Base-by-base conservation (phyloP, 2,797 vertebrate genomes). In the Microcaecilia unicolor region DNA sequence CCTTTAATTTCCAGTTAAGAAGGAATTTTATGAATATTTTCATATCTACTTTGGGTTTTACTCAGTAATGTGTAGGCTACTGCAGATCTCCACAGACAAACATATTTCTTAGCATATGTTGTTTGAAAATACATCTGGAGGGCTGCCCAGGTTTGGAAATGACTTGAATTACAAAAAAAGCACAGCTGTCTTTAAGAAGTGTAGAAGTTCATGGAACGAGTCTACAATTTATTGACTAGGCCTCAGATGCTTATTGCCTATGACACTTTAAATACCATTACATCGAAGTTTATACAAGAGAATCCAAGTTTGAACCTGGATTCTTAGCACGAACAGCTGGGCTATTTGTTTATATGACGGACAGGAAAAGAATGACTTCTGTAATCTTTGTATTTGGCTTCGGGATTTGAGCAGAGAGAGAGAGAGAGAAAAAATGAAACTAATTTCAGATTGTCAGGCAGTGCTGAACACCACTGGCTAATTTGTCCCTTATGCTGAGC, bases 261-360 rank as follows among this genome's bases (percentile, higher is more conserved):
- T 83, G 81, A 86, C 82, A 86, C 80, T 83, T 84, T 81, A 84
- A 86, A 85, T 84, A 81, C 78, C 78, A 85, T 85, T 85, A 82
- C 80, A 83, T 78, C 71, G 73, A 80, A 80, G 79, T 85, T 86
- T 85, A 86, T 80, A 78, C 65, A 84, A 81, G 78, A 81, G 80
- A 83, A 75, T 81, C 79, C 75, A 80, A 85, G 78, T 81, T 83
- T 81, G 74, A 78, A 80, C 76, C 72, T 82, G 77, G 78, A 80
- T 79, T 82, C 76, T 74, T 76, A 74, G 73, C 64, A 74, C 58
- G 73, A 83, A 80, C 80, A 84, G 79, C 81, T 85, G 81, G 78
- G 55, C 62, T 73, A 73, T 85, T 83, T 84, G 81, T 86, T 84
- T 84, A 86, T 78, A 70, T 77, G 78, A 82, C 72, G 77, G 80